Percentiles rank a stretch among this genome's conserved stretches.
Conservation (phyloP, 2,888 invertebrate genomes). For the Drosophila hamatofila region DNA sequence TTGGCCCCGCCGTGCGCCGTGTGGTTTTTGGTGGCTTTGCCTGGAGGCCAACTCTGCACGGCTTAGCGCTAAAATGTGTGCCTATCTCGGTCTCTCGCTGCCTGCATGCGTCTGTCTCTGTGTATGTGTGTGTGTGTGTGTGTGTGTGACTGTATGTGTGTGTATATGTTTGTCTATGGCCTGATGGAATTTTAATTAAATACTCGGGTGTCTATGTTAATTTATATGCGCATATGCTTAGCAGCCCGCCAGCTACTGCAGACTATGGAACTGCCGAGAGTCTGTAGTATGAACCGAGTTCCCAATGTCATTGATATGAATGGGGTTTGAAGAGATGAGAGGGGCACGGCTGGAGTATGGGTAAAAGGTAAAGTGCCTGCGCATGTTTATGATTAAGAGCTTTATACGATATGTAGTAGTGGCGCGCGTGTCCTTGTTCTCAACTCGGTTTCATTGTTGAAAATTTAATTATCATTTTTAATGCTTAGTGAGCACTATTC, state of each 20-base stretch:
- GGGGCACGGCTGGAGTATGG: background rate
- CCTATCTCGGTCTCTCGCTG: conserved; percentile 16
- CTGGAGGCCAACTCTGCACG: conserved; percentile 44
- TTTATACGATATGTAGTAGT: conserved; percentile 45
- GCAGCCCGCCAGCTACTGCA: conserved; percentile 38
- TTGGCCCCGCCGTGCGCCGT: conserved; percentile 43
- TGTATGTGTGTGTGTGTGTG: conserved; percentile 35
- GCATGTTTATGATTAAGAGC: conserved; percentile 82
- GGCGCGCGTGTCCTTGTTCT: conserved; percentile 52
- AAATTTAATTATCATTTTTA: conserved; percentile 81
- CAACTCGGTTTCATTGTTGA: conserved; percentile 75
- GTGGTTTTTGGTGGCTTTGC: conserved; percentile 75
- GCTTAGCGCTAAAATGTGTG: conserved; percentile 74
- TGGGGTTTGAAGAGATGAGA: background rate
- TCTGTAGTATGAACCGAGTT: conserved; percentile 3
- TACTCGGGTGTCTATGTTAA: conserved; percentile 81
- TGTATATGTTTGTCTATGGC: conserved; percentile 49
- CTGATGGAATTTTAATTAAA: conserved; percentile 80
- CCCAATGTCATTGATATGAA: conserved; percentile 38
- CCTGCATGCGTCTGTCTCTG: background rate
- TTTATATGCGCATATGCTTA: conserved; percentile 81
- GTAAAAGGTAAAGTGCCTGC: conserved; percentile 67
- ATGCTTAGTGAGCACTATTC: conserved; percentile 80
- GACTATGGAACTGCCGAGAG: conserved; percentile 4
- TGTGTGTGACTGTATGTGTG: conserved; percentile 44